Percentiles rank a stretch among this genome's conserved stretches.
phyloP scores from a whole-genome alignment of 2,797 vertebrate genomes.

The Discoglossus pictus region DNA sequence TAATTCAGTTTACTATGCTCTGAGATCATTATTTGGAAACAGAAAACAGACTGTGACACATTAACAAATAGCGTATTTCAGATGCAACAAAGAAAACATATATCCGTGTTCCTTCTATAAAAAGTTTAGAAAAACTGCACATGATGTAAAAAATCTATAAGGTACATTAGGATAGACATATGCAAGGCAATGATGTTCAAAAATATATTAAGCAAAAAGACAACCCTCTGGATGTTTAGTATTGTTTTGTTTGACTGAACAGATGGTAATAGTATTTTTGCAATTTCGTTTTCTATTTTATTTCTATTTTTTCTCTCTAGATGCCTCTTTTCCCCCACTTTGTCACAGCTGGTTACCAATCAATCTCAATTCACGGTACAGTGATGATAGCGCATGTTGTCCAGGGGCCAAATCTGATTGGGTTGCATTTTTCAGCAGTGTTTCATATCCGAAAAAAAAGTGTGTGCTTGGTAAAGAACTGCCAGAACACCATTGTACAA shows the following conservation, averaged over 20 bases:
- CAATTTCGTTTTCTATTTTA: slow-evolving; percentile 61
- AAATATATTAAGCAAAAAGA: background rate
- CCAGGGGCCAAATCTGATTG: slow-evolving; percentile 74
- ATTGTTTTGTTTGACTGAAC: slow-evolving; percentile 65
- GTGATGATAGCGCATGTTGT: slow-evolving; percentile 75
- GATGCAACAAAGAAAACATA: too few relatives aligned
- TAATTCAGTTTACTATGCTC: too few relatives aligned
- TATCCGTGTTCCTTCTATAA: too few relatives aligned
- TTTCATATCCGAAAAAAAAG: slow-evolving; percentile 65
- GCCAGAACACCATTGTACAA: slow-evolving; percentile 68
- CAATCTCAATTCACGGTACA: slow-evolving; percentile 75
- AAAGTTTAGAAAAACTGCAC: too few relatives aligned
- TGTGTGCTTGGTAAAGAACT: slow-evolving; percentile 62
- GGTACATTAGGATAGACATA: too few relatives aligned
- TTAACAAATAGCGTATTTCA: too few relatives aligned
- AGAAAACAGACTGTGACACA: too few relatives aligned
- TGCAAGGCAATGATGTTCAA: background rate
- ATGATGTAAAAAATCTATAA: too few relatives aligned
- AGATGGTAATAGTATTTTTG: slow-evolving; percentile 69
- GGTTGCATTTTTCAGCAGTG: slow-evolving; percentile 71
- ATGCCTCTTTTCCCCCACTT: slow-evolving; percentile 64
- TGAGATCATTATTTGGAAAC: too few relatives aligned
- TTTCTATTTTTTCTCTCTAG: slow-evolving; percentile 51
- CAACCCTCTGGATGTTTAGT: background rate
- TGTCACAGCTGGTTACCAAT: slow-evolving; percentile 76